Conservation (phyloP, 2,888 invertebrate species). For the Lasioglossum figueresi region DNA sequence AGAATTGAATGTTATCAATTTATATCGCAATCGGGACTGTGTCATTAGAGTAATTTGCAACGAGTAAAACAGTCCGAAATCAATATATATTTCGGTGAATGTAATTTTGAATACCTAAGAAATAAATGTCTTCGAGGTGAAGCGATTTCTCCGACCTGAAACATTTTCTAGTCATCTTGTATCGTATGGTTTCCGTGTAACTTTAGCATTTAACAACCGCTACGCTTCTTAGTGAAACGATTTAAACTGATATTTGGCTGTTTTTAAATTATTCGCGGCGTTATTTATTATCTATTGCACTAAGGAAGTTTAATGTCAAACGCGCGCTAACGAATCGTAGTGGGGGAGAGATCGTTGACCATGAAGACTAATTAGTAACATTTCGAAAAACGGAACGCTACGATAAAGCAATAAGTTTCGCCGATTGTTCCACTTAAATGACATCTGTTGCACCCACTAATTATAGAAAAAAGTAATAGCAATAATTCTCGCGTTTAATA, state of each 20-base stretch:
- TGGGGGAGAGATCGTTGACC: neutral
- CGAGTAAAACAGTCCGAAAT: neutral
- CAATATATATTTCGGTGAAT: neutral
- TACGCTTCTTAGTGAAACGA: neutral
- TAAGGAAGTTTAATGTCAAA: neutral
- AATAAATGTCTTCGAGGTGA: neutral
- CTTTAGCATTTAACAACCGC: slow-evolving; percentile 3
- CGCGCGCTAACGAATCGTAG: slow-evolving; percentile 6
- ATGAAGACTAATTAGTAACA: neutral
- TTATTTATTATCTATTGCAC: slow-evolving; percentile 15
- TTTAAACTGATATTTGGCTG: neutral
- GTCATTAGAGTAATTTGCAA: neutral
- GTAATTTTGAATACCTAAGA: neutral
- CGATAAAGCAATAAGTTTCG: neutral
- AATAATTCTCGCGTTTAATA: neutral
- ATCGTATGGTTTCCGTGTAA: neutral
- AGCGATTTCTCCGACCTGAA: neutral
- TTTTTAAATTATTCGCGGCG: slow-evolving; percentile 7
- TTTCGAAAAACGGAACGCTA: neutral
- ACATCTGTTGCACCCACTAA: neutral
- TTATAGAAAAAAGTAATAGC: neutral
- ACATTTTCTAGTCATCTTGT: slow-evolving; percentile 6
- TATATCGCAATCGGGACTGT: neutral
- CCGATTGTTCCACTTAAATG: neutral
- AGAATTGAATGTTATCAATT: neutral